Evolutionary conservation across 2,888 invertebrate species (phyloP), one percentile per base, ranked within the genome.

Genomic region (Agrilus mali): DNA sequence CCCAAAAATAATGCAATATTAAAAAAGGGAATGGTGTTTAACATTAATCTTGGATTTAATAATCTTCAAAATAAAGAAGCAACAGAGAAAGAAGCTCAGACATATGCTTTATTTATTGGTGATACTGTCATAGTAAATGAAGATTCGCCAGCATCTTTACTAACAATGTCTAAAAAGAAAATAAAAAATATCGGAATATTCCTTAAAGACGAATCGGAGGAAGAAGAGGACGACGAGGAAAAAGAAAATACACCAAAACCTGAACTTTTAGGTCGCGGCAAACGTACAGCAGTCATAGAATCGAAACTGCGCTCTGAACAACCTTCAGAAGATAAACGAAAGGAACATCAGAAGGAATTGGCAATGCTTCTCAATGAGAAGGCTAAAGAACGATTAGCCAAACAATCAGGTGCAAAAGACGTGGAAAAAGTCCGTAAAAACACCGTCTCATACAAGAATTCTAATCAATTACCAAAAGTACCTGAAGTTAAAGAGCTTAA

Each of bases 121-220:
- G 98, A 98, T 64, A 98, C 97, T 13, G 93, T 95, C n/a, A 65
- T 93, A 53, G 89, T 96, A 0, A 90, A 88, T 58, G 94, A 95
- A 57, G 75, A 71, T 14, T 76, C 82, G 41, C 82, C 93, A 0
- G 92, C 93, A 0, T 78, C 83, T 8, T 71, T 93, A 10, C 75
- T 97, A 50, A 96, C 97, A 4, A 82, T 82, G 44, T 87, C 88
- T 1, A 96, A 95, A 65, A 96, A 96, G 70, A 90, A 89, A 60
- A 78, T 95, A 6, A 96, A 95, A 64, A 93, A 94, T 60, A 81
- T 96, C 47, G 93, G 94, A 7, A 93, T 97, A 54, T 94, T 93
- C 65, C 75, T 96, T 20, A 94, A 93, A 65, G 90, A 88, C 54
- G 87, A 86, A 38, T 86, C 86, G 40, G 86, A 86, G 40, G 86